Evolutionary conservation across 2,888 invertebrate genomes (phyloP).

Genomic region (Drosophila borborema): DNA sequence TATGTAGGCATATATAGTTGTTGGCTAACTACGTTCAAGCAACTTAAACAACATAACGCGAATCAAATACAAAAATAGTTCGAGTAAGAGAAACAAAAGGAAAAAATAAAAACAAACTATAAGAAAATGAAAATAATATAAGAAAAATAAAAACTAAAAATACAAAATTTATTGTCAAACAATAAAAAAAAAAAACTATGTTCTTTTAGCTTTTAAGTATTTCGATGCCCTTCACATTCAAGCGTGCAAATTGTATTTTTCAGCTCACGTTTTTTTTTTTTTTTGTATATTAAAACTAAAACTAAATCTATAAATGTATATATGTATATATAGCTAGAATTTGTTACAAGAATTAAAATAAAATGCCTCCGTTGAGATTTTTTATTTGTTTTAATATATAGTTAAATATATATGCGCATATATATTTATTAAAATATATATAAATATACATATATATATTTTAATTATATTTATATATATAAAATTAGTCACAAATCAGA

Average conservation of each 20-base stretch:
- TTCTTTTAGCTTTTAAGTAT: conserved; percentile 5
- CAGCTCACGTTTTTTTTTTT: conserved; percentile 13
- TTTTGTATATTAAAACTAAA: background rate
- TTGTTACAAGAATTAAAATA: conserved; percentile 13
- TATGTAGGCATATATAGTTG: conserved; percentile 23
- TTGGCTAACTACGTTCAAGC: conserved; percentile 74
- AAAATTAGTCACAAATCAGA: conserved; percentile 76
- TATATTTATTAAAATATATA: conserved; percentile 5
- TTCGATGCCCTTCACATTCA: conserved; percentile 49
- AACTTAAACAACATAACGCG: conserved; percentile 53
- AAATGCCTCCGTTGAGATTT: conserved; percentile 69
- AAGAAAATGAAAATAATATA: conserved; percentile 16
- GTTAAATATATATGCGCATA: background rate
- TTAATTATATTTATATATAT: background rate
- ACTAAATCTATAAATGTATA: background rate
- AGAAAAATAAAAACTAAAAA: conserved; percentile 25
- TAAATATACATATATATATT: conserved; percentile 13
- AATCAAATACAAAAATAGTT: conserved; percentile 50
- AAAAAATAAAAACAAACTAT: background rate
- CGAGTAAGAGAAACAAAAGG: conserved; percentile 23
- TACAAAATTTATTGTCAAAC: conserved; percentile 26
- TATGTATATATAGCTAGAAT: conserved; percentile 4
- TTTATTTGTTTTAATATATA: conserved; percentile 6
- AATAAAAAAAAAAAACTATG: background rate
- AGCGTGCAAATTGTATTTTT: conserved; percentile 60